Conservation (phyloP, 1,140 invertebrate genomes). For the Bombus affinis region DNA sequence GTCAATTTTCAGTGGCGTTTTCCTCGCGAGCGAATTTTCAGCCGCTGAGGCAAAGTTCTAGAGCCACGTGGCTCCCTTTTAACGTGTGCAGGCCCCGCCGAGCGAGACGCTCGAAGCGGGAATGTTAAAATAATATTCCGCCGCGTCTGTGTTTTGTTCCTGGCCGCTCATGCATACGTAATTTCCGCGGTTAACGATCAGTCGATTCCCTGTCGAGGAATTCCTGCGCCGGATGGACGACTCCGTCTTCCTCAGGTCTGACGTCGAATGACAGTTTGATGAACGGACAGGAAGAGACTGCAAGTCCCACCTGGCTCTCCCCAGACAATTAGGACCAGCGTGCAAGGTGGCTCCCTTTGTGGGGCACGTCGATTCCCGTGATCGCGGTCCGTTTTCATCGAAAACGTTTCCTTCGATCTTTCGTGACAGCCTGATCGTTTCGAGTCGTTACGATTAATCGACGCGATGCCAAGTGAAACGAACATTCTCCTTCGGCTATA, state of each 20-base stretch:
- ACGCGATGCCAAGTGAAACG: conserved; percentile 4
- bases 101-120: conserved; percentile 32
- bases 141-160: conserved; percentile 56
- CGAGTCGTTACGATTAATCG: conserved; percentile 58
- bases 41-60: not conserved
- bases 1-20: conserved; percentile 14
- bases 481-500: not conserved
- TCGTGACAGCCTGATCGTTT: conserved; percentile 48
- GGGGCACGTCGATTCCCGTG: conserved; percentile 59
- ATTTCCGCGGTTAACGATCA: conserved; percentile 64
- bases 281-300: conserved; percentile 70
- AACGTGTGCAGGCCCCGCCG: not conserved
- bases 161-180: conserved; percentile 61
- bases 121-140: conserved; percentile 48
- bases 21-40: conserved; percentile 18
- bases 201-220: conserved; percentile 65
- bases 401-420: conserved; percentile 34
- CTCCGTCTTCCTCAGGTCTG: conserved; percentile 59
- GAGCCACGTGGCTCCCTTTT: conserved; percentile 10
- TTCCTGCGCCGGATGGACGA: conserved; percentile 31
- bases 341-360: conserved; percentile 67
- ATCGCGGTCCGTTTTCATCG: conserved; percentile 53
- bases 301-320: conserved; percentile 69
- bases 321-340: conserved; percentile 67
- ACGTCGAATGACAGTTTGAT: conserved; percentile 72